Percentiles rank a stretch among this genome's conserved stretches.
phyloP scores from a whole-genome alignment of 1,140 invertebrate species.

The Holcopasites calliopsidis region DNA sequence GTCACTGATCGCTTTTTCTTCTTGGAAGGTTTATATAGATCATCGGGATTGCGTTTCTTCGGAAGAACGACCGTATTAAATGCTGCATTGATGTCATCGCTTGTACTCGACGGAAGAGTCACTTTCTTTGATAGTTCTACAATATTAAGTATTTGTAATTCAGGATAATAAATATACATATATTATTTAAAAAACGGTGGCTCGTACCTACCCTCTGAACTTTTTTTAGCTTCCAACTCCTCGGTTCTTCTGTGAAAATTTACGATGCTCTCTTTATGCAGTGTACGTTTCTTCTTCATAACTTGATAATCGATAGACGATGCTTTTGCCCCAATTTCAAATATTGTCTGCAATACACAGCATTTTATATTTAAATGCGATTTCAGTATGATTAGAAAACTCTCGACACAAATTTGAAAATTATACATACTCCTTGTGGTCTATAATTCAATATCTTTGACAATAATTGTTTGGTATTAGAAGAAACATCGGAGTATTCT shows the following conservation, averaged over 20 bases:
- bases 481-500: slow-evolving; percentile 66
- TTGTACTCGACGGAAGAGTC: slow-evolving; percentile 64
- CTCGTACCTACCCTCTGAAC: neutral
- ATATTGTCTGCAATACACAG: slow-evolving; percentile 88
- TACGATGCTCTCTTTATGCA: slow-evolving; percentile 83
- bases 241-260: slow-evolving; percentile 75
- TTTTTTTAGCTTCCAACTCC: slow-evolving; percentile 71
- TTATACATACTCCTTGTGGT: slow-evolving; percentile 87
- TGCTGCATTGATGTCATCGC: slow-evolving; percentile 72
- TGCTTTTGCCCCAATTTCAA: slow-evolving; percentile 92
- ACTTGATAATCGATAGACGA: slow-evolving; percentile 86
- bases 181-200: too few species aligned
- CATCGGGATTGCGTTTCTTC: slow-evolving; percentile 82
- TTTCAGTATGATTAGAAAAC: slow-evolving; percentile 27
- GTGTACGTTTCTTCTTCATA: slow-evolving; percentile 86
- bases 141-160: too few species aligned
- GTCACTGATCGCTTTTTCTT: slow-evolving; percentile 81
- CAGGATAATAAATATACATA: too few species aligned
- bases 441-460: slow-evolving; percentile 91
- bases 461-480: slow-evolving; percentile 80
- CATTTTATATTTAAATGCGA: slow-evolving; percentile 47
- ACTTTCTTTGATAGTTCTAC: slow-evolving; percentile 39
- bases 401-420: slow-evolving; percentile 18
- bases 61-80: slow-evolving; percentile 81
- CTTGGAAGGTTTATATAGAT: slow-evolving; percentile 80